Evolutionary conservation across 2,113 vertebrate species (phyloP).

Genomic region (Tympanuchus pallidicinctus): DNA sequence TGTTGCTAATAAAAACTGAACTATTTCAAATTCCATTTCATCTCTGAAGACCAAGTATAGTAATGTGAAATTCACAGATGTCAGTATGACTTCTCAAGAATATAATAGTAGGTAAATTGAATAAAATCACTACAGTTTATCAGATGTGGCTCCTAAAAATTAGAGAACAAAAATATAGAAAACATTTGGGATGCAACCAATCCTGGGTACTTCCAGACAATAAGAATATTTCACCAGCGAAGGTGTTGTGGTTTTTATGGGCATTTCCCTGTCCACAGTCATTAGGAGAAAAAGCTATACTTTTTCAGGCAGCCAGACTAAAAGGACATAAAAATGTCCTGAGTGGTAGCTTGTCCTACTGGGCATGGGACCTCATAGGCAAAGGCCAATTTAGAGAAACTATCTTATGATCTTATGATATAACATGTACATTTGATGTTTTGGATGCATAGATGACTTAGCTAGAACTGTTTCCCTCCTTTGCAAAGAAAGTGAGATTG

Average conservation of each 20-base stretch:
- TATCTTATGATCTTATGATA: rapidly evolving
- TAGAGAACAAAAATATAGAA: not conserved
- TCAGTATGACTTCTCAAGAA: not conserved
- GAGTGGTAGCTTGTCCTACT: not conserved
- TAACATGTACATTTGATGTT: not conserved
- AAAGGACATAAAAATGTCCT: not conserved
- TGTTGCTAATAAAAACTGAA: not conserved
- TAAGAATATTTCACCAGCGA: not conserved
- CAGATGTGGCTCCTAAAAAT: not conserved
- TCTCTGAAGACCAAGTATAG: not conserved
- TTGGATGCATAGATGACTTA: not conserved
- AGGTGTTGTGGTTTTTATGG: not conserved
- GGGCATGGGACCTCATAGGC: not conserved
- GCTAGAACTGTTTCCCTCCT: not conserved
- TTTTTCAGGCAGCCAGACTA: not conserved
- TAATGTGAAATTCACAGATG: not conserved
- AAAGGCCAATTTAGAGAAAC: not conserved
- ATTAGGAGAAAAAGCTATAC: not conserved
- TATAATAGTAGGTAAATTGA: not conserved
- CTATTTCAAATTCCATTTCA: not conserved
- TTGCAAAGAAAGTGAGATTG: not conserved
- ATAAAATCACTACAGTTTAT: not conserved
- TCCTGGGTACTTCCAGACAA: not conserved
- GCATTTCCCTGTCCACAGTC: not conserved
- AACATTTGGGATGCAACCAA: not conserved